Evolutionary conservation across 2,113 vertebrate genomes (phyloP).

Genomic region (rat (Rattus norvegicus)): GRCr8 NC_086025.1:52858001-52858500

Average conservation of each 20-base stretch:
- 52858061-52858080: neutral
- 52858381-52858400: constrained; percentile 1
- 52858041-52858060: neutral
- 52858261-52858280: neutral
- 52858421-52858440: neutral
- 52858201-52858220: neutral
- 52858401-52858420: neutral
- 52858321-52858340: constrained; percentile 16
- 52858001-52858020: neutral
- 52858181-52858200: neutral
- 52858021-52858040: neutral
- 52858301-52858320: neutral
- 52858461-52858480: neutral
- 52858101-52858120: neutral
- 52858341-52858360: neutral
- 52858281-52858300: neutral
- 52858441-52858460: neutral
- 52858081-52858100: neutral
- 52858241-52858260: neutral
- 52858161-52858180: neutral
- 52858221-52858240: neutral
- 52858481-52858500: neutral
- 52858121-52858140: neutral
- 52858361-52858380: neutral
- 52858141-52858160: neutral